phyloP scores from a whole-genome alignment of 2,888 invertebrate genomes.

The Thereva unica region DNA sequence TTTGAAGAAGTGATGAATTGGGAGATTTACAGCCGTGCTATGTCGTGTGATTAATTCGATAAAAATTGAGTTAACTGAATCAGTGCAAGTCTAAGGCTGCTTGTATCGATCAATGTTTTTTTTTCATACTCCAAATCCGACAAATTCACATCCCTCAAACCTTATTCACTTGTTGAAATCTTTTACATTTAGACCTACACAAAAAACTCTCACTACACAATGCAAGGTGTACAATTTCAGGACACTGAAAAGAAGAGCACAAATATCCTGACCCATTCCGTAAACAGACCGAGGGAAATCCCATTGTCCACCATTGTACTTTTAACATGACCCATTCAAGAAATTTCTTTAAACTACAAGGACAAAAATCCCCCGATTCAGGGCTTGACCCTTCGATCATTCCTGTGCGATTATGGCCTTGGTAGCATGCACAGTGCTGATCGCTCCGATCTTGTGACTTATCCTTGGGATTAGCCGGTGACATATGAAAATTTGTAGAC shows the following conservation, averaged over 20 bases:
- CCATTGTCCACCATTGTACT: constrained; percentile 40
- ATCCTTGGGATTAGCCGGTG: constrained; percentile 31
- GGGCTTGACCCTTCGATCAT: constrained; percentile 33
- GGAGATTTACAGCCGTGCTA: background rate
- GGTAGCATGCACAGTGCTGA: constrained; percentile 17
- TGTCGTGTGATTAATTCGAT: background rate
- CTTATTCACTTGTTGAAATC: constrained; percentile 36
- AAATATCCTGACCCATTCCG: constrained; percentile 26
- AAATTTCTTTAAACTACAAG: background rate
- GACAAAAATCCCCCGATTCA: constrained; percentile 6
- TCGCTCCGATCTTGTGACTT: constrained; percentile 23
- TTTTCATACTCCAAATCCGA: no score
- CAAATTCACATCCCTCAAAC: background rate
- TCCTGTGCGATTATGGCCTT: constrained; percentile 16
- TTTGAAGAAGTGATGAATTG: constrained; percentile 13
- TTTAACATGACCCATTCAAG: constrained; percentile 28
- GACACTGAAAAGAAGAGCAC: constrained; percentile 10
- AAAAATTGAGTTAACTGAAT: background rate
- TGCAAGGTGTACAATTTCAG: constrained; percentile 37
- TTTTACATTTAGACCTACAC: background rate
- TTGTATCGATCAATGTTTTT: no score
- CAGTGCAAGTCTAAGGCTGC: background rate
- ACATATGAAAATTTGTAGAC: constrained; percentile 35
- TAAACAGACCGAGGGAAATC: constrained; percentile 39
- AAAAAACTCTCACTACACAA: constrained; percentile 23